Evolutionary conservation across 53 echinoderm and acorn worm species (phyloP).

Genomic region (Holothuria scabra): DNA sequence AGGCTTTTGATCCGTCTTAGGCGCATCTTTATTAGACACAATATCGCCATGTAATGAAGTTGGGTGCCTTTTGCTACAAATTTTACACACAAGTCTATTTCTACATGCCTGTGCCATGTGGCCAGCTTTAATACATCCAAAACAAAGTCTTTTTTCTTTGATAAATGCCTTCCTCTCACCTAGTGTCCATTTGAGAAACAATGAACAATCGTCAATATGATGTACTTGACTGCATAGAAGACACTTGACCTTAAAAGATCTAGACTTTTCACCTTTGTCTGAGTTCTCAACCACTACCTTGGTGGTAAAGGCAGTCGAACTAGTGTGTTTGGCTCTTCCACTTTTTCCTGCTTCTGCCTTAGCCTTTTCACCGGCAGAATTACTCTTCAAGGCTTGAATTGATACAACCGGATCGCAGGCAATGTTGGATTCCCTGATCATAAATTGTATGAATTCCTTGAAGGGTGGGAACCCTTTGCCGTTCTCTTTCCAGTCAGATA

Average conservation of each 20-base stretch:
- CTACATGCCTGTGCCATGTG: slow-evolving; percentile 4
- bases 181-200: not conserved
- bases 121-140: not conserved
- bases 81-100: slow-evolving; percentile 40
- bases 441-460: not conserved
- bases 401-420: slow-evolving; percentile 18
- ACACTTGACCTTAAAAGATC: not conserved
- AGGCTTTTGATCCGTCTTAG: no score
- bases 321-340: not conserved
- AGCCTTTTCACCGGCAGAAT: not conserved
- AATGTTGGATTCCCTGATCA: not conserved
- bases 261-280: not conserved
- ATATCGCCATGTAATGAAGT: slow-evolving; percentile 50
- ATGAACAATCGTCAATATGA: not conserved
- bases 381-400: not conserved
- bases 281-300: not conserved
- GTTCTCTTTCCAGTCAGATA: not conserved
- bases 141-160: not conserved
- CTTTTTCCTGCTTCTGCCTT: not conserved
- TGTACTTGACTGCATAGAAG: not conserved
- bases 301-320: not conserved
- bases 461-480: slow-evolving; percentile 19
- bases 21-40: not conserved
- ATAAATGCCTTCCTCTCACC: slow-evolving; percentile 14
- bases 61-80: slow-evolving; percentile 56